Percentiles rank a stretch among this genome's conserved stretches.
Evolutionary conservation across 2,113 vertebrate species (phyloP).

Genomic region (Taxidea taxus): DNA sequence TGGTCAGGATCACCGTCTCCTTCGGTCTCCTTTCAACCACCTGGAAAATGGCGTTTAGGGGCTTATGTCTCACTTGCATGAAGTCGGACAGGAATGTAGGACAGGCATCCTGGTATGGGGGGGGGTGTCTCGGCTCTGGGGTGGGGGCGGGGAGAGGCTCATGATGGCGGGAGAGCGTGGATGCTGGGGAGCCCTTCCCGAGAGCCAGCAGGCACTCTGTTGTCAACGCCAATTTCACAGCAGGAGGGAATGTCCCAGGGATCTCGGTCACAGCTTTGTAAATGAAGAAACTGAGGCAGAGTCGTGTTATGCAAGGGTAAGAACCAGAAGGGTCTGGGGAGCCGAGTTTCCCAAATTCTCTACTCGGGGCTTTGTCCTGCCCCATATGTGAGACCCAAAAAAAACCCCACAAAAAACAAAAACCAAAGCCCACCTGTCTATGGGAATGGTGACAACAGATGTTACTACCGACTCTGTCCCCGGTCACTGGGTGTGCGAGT

Average conservation of each 20-base stretch:
- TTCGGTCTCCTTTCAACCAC: background rate
- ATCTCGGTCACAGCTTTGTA: background rate
- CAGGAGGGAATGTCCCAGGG: background rate
- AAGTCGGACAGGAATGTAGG: fast-evolving
- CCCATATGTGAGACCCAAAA: background rate
- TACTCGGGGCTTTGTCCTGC: fast-evolving
- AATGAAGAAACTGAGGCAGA: background rate
- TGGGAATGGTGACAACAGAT: too few relatives aligned
- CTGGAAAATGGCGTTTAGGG: background rate
- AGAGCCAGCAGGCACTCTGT: fast-evolving
- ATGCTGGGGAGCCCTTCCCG: fast-evolving
- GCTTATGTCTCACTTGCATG: fast-evolving
- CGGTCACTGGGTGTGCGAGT: fast-evolving
- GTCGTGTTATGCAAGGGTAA: fast-evolving
- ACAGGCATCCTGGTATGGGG: fast-evolving
- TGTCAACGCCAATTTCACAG: background rate
- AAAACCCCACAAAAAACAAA: too few relatives aligned
- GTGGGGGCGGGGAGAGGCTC: background rate
- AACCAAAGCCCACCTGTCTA: fast-evolving
- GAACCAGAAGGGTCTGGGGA: fast-evolving
- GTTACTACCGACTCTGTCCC: background rate
- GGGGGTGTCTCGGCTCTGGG: background rate
- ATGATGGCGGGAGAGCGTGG: fast-evolving
- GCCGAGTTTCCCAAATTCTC: background rate
- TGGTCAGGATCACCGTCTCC: fast-evolving